phyloP scores from a whole-genome alignment of 2,797 vertebrate genomes.

The Pteropus rufus region DNA sequence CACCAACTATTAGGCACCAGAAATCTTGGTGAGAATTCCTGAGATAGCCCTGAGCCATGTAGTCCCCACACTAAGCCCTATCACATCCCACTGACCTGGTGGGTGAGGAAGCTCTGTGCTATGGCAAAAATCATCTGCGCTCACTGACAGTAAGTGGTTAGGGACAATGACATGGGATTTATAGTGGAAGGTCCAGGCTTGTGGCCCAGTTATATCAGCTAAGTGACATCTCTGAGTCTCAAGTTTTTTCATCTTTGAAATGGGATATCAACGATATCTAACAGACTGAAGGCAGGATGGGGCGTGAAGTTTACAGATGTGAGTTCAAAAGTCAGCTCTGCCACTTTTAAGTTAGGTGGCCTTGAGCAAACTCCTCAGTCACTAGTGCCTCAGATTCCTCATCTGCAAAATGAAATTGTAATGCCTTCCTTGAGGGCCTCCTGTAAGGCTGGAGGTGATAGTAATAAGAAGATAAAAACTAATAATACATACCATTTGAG shows the following conservation, averaged over 20 bases:
- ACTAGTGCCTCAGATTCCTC: background rate
- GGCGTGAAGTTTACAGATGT: too few relatives aligned
- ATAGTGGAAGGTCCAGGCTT: background rate
- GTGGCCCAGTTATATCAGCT: background rate
- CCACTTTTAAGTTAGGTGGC: background rate
- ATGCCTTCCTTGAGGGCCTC: background rate
- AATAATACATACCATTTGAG: background rate
- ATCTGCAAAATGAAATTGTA: background rate
- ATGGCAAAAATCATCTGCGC: too few relatives aligned
- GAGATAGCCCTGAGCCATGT: rapidly evolving
- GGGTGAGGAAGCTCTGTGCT: background rate
- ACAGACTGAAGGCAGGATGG: background rate
- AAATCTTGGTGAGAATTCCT: background rate
- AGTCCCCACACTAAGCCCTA: background rate
- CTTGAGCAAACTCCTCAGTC: background rate
- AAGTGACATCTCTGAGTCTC: background rate
- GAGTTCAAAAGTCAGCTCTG: background rate
- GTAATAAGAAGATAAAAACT: background rate
- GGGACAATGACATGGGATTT: background rate
- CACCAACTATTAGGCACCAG: background rate
- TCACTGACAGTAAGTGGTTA: background rate
- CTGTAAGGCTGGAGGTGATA: background rate
- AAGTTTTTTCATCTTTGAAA: too few relatives aligned
- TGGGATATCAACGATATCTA: too few relatives aligned
- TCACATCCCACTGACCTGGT: background rate